phyloP scores from a whole-genome alignment of 2,797 vertebrate species.

The Mallotus villosus region DNA sequence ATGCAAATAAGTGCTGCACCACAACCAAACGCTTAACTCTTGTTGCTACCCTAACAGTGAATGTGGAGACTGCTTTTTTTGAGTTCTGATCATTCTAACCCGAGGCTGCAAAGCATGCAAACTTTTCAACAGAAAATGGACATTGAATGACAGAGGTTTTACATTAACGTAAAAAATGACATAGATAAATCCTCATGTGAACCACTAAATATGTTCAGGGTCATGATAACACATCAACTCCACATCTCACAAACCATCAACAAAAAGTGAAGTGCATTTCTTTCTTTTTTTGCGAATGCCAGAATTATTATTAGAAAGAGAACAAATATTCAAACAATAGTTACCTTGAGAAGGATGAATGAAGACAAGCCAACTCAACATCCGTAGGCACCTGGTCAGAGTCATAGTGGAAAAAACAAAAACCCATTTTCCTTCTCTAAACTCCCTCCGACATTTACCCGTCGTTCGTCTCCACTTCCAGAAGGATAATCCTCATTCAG shows the following conservation, averaged over 20 bases:
- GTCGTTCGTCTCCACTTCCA: constrained; percentile 31
- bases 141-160: neutral
- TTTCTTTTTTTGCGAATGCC: neutral
- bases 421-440: constrained; percentile 16
- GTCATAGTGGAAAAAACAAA: constrained; percentile 51
- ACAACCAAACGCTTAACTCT: constrained; percentile 18
- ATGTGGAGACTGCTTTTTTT: constrained; percentile 18
- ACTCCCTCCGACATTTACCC: constrained; percentile 39
- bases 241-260: neutral
- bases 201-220: neutral
- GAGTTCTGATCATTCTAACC: neutral
- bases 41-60: constrained; percentile 44
- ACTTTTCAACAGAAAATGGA: neutral
- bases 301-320: neutral
- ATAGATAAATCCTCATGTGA: neutral
- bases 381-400: constrained; percentile 49
- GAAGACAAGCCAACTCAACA: constrained; percentile 55
- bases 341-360: constrained; percentile 62
- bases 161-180: neutral
- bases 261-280: neutral
- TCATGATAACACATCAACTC: neutral
- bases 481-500: constrained; percentile 8
- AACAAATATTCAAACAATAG: constrained; percentile 1
- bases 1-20: constrained; percentile 12
- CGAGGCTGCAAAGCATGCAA: neutral